These are phyloP conservation scores for Teleogryllus oceanicus DNA, from an alignment of 2,888 invertebrate genomes.

Conservation along the genomic window DNA sequence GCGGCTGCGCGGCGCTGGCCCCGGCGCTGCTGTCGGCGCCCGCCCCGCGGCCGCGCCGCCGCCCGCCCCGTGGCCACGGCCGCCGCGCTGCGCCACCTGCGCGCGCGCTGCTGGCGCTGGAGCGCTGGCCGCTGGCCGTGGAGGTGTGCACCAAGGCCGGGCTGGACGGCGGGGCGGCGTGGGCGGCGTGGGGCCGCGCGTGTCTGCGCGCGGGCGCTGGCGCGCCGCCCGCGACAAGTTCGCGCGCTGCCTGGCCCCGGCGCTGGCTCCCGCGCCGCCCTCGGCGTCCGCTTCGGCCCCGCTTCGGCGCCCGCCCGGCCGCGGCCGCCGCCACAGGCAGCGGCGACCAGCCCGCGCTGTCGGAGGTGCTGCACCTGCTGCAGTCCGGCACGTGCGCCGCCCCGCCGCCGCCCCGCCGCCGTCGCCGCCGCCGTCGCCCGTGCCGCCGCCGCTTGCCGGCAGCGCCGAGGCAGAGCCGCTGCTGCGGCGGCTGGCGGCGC, in stretches of 20 bases:
- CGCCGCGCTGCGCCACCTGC: slow-evolving; percentile 65
- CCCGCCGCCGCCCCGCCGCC: slow-evolving; percentile 34
- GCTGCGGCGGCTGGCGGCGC: slow-evolving; percentile 48
- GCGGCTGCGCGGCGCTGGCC: slow-evolving; percentile 43
- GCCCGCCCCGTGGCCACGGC: not conserved
- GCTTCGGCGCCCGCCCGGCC: slow-evolving; percentile 46
- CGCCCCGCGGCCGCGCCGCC: not conserved
- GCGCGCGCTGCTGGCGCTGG: slow-evolving; percentile 72
- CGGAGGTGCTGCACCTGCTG: slow-evolving; percentile 39
- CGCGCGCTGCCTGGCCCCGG: slow-evolving; percentile 52
- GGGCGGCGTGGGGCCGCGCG: slow-evolving; percentile 85
- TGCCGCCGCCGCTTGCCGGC: not conserved
- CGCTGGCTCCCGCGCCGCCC: slow-evolving; percentile 68
- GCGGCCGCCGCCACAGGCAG: not conserved
- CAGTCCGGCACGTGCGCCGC: slow-evolving; percentile 31
- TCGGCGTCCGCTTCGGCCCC: slow-evolving; percentile 66
- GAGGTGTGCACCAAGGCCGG: slow-evolving; percentile 82
- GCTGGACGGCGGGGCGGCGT: slow-evolving; percentile 69
- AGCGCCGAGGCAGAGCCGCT: slow-evolving; percentile 37
- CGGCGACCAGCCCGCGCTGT: slow-evolving; percentile 31
- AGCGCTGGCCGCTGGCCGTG: slow-evolving; percentile 69
- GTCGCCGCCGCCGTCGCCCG: slow-evolving; percentile 32
- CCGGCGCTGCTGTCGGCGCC: not conserved
- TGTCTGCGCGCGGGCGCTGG: slow-evolving; percentile 73
- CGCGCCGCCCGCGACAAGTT: slow-evolving; percentile 74